Conservation (phyloP, 2,797 vertebrate genomes). For the Cephalopachus bancanus region DNA sequence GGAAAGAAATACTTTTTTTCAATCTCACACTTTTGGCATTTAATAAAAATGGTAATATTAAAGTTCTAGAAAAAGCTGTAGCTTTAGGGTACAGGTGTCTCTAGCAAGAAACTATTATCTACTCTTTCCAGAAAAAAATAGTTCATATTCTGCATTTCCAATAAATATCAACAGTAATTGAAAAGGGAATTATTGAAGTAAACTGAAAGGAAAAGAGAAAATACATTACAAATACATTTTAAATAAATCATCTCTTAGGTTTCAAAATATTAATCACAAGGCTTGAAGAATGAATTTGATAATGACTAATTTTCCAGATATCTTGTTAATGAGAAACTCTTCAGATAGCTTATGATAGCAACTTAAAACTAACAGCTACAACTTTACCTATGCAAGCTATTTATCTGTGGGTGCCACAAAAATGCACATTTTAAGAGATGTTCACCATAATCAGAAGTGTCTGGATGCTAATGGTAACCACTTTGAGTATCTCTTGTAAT, state of each 20-base stretch:
- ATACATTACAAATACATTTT: conserved; percentile 30
- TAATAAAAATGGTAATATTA: conserved; percentile 71
- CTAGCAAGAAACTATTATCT: conserved; percentile 65
- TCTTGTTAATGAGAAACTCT: conserved; percentile 39
- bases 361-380: not conserved
- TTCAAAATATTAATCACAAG: conserved; percentile 58
- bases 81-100: not conserved
- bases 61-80: conserved; percentile 3
- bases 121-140: not conserved
- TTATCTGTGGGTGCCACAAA: no score
- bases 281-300: conserved; percentile 15
- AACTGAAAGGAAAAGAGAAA: not conserved
- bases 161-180: not conserved
- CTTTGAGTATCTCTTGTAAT: no score
- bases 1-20: conserved; percentile 33
- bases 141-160: conserved; percentile 36
- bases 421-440: no score
- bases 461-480: no score
- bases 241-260: not conserved
- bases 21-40: not conserved
- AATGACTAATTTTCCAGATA: not conserved
- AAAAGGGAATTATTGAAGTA: conserved; percentile 57
- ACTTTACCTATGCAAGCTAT: not conserved
- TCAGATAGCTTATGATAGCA: not conserved
- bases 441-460: no score